Evolutionary conservation across 2,113 vertebrate genomes (phyloP).

Genomic region (Atrichornis clamosus): DNA sequence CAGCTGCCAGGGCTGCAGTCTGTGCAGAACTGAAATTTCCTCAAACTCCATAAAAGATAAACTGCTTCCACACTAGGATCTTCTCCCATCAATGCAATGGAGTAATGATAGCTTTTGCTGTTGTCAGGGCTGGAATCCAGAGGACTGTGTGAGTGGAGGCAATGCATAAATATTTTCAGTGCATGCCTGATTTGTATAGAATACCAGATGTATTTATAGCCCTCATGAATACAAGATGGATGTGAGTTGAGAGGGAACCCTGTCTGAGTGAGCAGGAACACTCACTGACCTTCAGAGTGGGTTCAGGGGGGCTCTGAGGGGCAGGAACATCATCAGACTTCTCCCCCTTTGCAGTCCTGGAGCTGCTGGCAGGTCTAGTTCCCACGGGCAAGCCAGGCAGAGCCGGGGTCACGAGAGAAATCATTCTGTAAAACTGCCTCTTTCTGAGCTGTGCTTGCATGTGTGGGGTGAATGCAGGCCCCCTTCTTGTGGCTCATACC

Average conservation of each 20-base stretch:
- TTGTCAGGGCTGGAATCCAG: background rate
- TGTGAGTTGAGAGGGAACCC: background rate
- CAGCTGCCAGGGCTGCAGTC: background rate
- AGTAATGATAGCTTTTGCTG: background rate
- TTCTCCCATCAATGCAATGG: background rate
- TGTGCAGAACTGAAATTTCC: background rate
- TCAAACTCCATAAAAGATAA: background rate
- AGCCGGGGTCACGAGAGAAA: fast-evolving
- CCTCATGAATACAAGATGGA: background rate
- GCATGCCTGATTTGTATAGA: background rate
- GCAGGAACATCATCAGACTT: background rate
- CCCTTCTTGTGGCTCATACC: fast-evolving
- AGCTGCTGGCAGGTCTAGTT: background rate
- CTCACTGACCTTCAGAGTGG: fast-evolving
- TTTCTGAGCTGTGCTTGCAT: background rate
- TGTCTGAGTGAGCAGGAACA: background rate
- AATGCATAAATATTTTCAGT: constrained; percentile 10
- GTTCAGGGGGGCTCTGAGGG: background rate
- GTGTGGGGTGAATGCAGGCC: fast-evolving
- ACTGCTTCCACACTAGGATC: background rate
- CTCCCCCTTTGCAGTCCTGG: background rate
- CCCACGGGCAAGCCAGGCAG: fast-evolving
- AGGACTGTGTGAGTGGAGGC: background rate
- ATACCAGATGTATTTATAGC: constrained; percentile 20
- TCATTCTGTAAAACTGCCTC: fast-evolving